Evolutionary conservation across 2,888 invertebrate genomes (phyloP).

Genomic region (Fragum sueziense): DNA sequence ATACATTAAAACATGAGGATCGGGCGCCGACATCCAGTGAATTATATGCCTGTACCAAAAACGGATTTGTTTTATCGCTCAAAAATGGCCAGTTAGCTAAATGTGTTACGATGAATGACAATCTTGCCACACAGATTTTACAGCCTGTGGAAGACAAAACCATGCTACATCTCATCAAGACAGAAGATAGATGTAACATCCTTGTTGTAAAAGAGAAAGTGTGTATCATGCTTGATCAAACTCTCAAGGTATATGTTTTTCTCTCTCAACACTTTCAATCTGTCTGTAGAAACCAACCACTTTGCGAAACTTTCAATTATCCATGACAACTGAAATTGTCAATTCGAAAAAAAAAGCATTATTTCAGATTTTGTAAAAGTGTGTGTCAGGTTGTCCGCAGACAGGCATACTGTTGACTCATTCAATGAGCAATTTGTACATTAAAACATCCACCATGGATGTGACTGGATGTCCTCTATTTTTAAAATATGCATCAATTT

Average conservation of each 20-base stretch:
- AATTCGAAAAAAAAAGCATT: neutral
- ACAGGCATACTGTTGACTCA: too few species aligned
- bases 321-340: neutral
- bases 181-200: neutral
- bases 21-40: neutral
- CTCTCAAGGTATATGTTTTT: neutral
- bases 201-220: neutral
- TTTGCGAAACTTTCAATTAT: neutral
- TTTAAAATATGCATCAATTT: neutral
- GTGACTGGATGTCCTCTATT: too few species aligned
- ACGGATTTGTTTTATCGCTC: neutral
- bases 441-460: neutral
- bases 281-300: neutral
- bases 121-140: neutral
- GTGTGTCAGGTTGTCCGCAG: neutral
- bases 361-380: neutral
- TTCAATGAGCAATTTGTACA: neutral
- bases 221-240: neutral
- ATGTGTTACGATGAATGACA: neutral
- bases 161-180: neutral
- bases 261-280: neutral
- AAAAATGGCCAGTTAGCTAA: neutral
- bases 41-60: constrained; percentile 3
- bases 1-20: neutral
- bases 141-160: neutral